Conservation (phyloP, 1,140 invertebrate genomes). For the Dinothrombium tinctorium region DNA sequence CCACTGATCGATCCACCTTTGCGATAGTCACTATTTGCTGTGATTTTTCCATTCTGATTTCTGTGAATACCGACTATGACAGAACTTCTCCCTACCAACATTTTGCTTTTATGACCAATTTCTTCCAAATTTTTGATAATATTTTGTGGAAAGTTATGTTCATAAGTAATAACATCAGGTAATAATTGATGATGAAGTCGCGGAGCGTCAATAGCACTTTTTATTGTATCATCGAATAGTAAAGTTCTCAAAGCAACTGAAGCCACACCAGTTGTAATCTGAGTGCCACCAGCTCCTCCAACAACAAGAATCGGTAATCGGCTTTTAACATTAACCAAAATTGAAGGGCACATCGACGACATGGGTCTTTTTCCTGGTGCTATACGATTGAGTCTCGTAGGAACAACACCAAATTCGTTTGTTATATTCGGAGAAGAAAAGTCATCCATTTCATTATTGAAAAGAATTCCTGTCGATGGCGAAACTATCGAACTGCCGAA, state of each 20-base stretch:
- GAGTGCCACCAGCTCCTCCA: constrained; percentile 75
- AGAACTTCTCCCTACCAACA: constrained; percentile 32
- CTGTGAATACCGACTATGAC: constrained; percentile 40
- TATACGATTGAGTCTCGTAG: constrained; percentile 54
- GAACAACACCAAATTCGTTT: constrained; percentile 51
- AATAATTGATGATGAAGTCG: constrained; percentile 77
- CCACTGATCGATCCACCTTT: constrained; percentile 56
- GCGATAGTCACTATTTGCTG: constrained; percentile 52
- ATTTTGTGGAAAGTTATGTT: constrained; percentile 43
- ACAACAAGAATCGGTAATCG: constrained; percentile 50
- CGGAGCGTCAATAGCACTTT: constrained; percentile 59
- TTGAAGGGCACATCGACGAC: constrained; percentile 71
- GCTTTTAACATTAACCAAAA: constrained; percentile 38
- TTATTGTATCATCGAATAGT: constrained; percentile 61
- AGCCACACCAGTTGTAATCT: constrained; percentile 61
- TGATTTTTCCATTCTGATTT: constrained; percentile 30
- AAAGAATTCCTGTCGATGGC: constrained; percentile 57
- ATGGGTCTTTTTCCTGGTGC: constrained; percentile 50
- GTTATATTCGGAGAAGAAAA: constrained; percentile 51
- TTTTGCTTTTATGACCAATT: constrained; percentile 36
- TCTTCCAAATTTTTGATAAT: constrained; percentile 36
- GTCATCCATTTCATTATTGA: constrained; percentile 89
- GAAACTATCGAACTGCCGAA: constrained; percentile 25
- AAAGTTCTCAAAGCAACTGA: constrained; percentile 51
- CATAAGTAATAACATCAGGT: constrained; percentile 55